A percentile compares a stretch with the other conserved stretches of the same genome.
These are phyloP conservation scores for Muscidifurax raptorellus DNA, from an alignment of 1,140 invertebrate genomes.

Conservation along the genomic window DNA sequence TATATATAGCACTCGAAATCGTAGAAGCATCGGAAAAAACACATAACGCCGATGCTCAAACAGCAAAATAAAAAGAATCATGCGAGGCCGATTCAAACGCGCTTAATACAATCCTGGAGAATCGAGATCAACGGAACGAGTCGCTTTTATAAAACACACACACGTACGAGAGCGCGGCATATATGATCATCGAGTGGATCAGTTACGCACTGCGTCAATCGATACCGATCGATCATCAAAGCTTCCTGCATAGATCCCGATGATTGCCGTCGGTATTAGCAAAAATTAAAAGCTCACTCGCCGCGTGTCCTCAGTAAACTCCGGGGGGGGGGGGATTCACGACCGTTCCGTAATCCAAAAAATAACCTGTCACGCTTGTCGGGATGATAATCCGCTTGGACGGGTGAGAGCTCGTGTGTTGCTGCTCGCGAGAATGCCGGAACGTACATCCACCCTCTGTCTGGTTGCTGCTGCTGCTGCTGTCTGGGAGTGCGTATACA, in stretches of 20 bases:
- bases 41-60: too few species aligned
- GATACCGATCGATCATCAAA: background rate
- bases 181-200: background rate
- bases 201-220: background rate
- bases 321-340: background rate
- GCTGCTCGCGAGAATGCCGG: background rate
- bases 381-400: slow-evolving; percentile 14
- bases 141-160: too few species aligned
- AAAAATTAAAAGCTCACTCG: slow-evolving; percentile 17
- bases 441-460: background rate
- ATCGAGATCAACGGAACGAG: too few species aligned
- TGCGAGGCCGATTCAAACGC: background rate
- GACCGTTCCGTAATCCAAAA: slow-evolving; percentile 17
- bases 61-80: too few species aligned
- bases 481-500: background rate
- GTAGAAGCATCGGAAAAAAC: too few species aligned
- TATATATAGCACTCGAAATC: too few species aligned
- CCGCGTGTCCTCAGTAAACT: background rate
- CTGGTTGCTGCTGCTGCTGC: background rate
- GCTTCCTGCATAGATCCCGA: background rate
- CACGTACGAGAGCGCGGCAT: background rate
- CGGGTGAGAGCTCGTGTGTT: background rate
- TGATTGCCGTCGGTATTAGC: background rate
- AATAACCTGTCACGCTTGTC: slow-evolving; percentile 29
- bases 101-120: too few species aligned